Conservation (phyloP, 2,797 vertebrate species). For the Paramormyrops hopkinsi region DNA sequence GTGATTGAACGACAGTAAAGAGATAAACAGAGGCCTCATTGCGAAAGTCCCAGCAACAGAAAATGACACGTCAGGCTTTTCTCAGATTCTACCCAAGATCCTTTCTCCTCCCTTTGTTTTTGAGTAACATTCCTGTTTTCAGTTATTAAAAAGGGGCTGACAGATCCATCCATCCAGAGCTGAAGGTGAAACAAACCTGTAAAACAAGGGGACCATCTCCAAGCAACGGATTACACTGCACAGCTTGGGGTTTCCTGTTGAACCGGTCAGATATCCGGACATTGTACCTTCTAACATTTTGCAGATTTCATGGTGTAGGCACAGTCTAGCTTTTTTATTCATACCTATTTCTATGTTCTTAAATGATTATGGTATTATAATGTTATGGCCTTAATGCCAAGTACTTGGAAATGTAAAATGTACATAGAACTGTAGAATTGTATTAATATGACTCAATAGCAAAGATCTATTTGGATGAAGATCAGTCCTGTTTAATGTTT, state of each 20-base stretch:
- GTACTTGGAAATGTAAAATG: neutral
- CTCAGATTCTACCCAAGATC: neutral
- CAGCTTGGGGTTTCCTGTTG: neutral
- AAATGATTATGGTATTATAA: neutral
- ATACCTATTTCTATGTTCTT: neutral
- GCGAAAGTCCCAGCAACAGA: neutral
- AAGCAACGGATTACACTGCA: neutral
- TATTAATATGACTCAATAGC: neutral
- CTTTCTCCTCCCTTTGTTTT: neutral
- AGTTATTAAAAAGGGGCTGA: neutral
- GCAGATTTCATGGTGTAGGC: neutral
- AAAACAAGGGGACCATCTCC: neutral
- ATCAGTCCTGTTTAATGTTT: neutral
- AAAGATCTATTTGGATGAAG: neutral
- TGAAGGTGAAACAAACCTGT: neutral
- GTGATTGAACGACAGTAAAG: neutral
- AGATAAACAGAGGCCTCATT: neutral
- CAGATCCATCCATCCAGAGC: neutral
- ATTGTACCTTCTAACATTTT: neutral
- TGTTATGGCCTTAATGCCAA: neutral
- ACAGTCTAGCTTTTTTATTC: neutral
- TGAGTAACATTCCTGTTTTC: neutral
- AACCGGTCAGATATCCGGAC: neutral
- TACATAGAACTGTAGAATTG: neutral
- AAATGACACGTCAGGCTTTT: neutral